A percentile compares a stretch with the other conserved stretches of the same genome.
phyloP scores from a whole-genome alignment of 2,113 vertebrate genomes.

The Nerophis ophidion region DNA sequence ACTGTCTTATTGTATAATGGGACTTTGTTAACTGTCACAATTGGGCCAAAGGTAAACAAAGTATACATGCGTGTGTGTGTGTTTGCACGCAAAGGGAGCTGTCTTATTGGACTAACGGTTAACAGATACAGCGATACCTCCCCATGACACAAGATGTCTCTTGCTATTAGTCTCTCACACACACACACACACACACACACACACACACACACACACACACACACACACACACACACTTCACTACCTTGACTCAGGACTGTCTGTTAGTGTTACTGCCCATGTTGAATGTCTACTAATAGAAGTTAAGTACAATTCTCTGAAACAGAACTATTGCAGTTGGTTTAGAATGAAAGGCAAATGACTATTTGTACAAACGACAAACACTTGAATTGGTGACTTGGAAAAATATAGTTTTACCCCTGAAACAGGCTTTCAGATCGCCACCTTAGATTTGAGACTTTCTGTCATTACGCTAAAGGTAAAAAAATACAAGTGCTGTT shows the following conservation, averaged over 20 bases:
- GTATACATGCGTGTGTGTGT: constrained; percentile 26
- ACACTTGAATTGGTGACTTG: neutral
- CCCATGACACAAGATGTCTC: constrained; percentile 62
- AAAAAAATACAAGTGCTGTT: neutral
- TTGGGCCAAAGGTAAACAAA: constrained; percentile 56
- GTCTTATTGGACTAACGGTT: constrained; percentile 60
- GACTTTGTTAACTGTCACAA: constrained; percentile 45
- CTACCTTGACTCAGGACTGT: constrained; percentile 40
- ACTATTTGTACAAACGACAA: neutral
- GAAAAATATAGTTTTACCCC: neutral
- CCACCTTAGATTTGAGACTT: neutral
- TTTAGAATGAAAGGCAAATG: neutral
- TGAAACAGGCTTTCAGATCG: neutral
- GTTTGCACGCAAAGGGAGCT: constrained; percentile 48
- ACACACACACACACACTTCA: constrained; percentile 9
- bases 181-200: constrained; percentile 18
- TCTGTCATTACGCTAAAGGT: neutral
- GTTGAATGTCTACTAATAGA: constrained; percentile 28
- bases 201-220: constrained; percentile 10
- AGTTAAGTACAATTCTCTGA: constrained; percentile 43
- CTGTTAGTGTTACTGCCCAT: constrained; percentile 38
- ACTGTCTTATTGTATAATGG: constrained; percentile 53
- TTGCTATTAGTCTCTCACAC: constrained; percentile 46
- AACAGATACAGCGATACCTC: constrained; percentile 62
- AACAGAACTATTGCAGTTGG: constrained; percentile 17